phyloP scores from a whole-genome alignment of 1,140 invertebrate species.

The Ostrea denselamellosa region DNA sequence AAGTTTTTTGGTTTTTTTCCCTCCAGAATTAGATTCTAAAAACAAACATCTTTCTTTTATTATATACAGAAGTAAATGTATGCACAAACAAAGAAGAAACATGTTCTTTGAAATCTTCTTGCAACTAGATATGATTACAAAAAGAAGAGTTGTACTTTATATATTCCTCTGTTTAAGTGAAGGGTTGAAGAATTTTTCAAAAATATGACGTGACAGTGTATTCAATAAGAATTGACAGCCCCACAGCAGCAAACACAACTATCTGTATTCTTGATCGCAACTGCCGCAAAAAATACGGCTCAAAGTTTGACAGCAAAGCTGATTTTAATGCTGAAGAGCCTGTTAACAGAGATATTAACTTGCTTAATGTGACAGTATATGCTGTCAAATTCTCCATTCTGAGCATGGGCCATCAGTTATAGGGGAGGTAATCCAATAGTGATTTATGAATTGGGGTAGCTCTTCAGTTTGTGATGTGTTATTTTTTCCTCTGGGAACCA shows the following conservation, averaged over 20 bases:
- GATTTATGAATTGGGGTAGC: background rate
- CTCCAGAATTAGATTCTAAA: no score
- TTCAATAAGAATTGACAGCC: constrained; percentile 16
- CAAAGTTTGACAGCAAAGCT: constrained; percentile 24
- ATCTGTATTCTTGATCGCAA: constrained; percentile 19
- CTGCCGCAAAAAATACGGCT: background rate
- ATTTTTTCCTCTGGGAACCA: background rate
- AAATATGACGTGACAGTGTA: constrained; percentile 25
- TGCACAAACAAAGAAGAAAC: background rate
- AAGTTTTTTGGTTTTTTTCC: no score
- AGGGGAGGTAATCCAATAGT: background rate
- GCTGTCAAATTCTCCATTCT: background rate
- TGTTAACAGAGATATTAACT: constrained; percentile 32
- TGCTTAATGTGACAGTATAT: constrained; percentile 23
- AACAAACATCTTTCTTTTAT: no score
- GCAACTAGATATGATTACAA: background rate
- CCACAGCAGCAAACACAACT: background rate
- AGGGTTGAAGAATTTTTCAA: background rate
- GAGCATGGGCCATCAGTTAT: background rate
- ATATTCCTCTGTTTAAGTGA: constrained; percentile 32
- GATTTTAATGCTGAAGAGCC: constrained; percentile 35
- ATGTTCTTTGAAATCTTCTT: background rate
- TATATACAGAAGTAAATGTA: no score
- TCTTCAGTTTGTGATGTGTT: background rate
- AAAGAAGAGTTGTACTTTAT: background rate